Conservation (phyloP, 2,888 invertebrate genomes). For the Helicoverpa assulta region DNA sequence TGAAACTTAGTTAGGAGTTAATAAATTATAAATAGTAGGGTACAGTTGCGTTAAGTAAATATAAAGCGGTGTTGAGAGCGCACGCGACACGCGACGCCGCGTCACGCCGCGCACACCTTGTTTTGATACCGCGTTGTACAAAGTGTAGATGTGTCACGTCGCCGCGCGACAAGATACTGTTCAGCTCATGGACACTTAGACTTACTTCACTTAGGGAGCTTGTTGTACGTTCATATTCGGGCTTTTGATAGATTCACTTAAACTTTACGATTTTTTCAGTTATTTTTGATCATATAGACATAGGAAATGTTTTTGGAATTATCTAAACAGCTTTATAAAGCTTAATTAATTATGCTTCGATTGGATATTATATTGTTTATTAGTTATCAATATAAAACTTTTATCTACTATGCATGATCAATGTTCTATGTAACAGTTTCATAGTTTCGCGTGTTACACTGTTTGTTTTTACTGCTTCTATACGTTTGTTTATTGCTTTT, state of each 20-base stretch:
- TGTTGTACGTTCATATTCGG: constrained; percentile 74
- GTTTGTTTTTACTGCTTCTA: constrained; percentile 60
- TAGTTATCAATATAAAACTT: constrained; percentile 60
- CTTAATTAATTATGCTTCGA: constrained; percentile 63
- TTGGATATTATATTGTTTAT: constrained; percentile 61
- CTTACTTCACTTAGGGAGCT: constrained; percentile 78
- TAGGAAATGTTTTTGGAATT: constrained; percentile 68
- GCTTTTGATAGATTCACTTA: constrained; percentile 75
- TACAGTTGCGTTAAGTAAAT: constrained; percentile 77
- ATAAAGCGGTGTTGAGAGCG: constrained; percentile 71
- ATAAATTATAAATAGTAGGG: constrained; percentile 86
- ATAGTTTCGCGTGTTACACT: constrained; percentile 61
- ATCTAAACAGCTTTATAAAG: constrained; percentile 64
- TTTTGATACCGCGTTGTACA: constrained; percentile 82
- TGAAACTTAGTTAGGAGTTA: constrained; percentile 86
- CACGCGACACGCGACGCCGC: constrained; percentile 60
- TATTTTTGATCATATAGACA: constrained; percentile 66
- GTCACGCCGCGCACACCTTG: constrained; percentile 59
- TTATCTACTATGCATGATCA: constrained; percentile 65
- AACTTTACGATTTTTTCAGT: constrained; percentile 64
- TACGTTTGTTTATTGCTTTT: constrained; percentile 62
- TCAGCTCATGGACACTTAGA: constrained; percentile 78
- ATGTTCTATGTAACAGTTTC: constrained; percentile 60
- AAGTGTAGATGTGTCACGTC: constrained; percentile 79
- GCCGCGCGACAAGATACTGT: constrained; percentile 56